These are phyloP conservation scores for Gavialis gangeticus DNA, from an alignment of 2,113 vertebrate species.

Conservation along the genomic window DNA sequence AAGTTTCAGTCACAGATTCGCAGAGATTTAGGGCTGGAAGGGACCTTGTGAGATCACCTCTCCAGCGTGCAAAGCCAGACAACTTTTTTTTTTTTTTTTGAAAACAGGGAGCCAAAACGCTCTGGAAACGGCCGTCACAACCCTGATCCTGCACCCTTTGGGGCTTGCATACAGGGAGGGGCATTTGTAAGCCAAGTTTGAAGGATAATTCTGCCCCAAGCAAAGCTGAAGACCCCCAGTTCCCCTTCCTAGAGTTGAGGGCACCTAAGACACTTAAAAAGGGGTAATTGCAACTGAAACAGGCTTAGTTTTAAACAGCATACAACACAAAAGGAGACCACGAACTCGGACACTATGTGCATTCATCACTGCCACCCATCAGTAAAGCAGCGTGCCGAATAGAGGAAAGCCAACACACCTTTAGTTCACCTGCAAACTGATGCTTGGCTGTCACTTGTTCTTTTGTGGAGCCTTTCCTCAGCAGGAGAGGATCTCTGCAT, in stretches of 20 bases:
- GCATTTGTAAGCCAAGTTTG: too few species aligned
- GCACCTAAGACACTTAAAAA: background rate
- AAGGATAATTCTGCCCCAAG: background rate
- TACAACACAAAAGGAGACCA: background rate
- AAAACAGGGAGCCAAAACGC: accelerated
- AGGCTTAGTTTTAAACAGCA: background rate
- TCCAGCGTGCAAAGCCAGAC: accelerated
- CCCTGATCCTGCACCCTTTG: accelerated
- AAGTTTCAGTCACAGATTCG: background rate
- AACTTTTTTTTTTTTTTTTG: background rate
- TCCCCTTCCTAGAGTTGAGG: background rate
- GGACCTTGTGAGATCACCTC: too few species aligned
- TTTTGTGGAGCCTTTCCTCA: background rate
- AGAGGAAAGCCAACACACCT: background rate
- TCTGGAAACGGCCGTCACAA: background rate
- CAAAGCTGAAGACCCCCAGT: background rate
- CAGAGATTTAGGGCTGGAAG: too few species aligned
- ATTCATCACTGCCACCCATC: background rate
- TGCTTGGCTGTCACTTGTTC: background rate
- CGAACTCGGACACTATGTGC: background rate
- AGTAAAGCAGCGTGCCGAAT: background rate
- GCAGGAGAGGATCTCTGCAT: background rate
- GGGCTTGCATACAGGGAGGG: too few species aligned
- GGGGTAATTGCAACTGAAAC: background rate
- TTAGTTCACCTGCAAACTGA: background rate